Conservation (phyloP, 2,888 invertebrate species). For the Parnassius glacialis region DNA sequence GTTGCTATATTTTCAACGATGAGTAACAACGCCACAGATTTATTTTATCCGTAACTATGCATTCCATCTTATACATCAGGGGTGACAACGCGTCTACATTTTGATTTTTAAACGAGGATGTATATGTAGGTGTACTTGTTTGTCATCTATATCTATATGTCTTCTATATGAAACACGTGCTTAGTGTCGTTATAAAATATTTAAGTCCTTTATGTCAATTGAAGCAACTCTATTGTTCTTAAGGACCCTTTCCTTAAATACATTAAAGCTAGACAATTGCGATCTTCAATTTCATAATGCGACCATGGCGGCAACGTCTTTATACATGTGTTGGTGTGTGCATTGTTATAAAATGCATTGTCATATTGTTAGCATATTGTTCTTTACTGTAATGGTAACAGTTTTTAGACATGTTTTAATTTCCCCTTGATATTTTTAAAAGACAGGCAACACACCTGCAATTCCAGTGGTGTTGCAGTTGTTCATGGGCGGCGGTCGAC, state of each 20-base stretch:
- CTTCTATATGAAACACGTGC: neutral
- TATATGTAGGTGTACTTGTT: no score
- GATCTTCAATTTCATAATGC: conserved; percentile 14
- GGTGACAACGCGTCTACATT: no score
- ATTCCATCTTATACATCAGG: no score
- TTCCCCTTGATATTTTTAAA: no score
- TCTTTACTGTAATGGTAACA: neutral
- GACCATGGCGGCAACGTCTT: conserved; percentile 3
- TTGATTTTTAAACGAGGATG: no score
- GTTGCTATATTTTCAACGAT: no score
- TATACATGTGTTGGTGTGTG: neutral
- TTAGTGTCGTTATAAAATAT: neutral
- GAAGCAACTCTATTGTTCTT: conserved; percentile 18
- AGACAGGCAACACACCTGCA: no score
- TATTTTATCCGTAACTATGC: no score
- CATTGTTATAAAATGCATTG: conserved; percentile 2
- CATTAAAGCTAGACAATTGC: conserved; percentile 12
- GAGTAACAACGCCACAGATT: no score
- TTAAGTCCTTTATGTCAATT: neutral
- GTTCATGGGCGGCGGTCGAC: no score
- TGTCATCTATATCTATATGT: no score
- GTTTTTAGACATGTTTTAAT: neutral
- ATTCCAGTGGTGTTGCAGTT: no score
- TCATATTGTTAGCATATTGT: neutral
- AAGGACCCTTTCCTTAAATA: neutral